These are phyloP conservation scores for Cyanistes caeruleus DNA, from an alignment of 2,113 vertebrate species.

Conservation along the genomic window DNA sequence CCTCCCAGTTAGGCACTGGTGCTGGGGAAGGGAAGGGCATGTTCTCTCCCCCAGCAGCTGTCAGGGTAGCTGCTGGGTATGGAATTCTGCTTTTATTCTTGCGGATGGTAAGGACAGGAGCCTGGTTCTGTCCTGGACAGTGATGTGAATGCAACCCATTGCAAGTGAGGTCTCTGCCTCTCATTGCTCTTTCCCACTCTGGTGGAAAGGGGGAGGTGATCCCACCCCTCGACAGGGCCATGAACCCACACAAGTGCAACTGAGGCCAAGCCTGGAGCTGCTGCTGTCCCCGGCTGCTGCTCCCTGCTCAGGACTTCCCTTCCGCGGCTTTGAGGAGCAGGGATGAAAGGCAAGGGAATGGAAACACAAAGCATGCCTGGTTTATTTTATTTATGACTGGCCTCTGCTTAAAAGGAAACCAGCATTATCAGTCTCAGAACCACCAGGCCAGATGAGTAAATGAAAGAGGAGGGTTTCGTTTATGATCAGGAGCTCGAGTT, in stretches of 20 bases:
- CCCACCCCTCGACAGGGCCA: rapidly evolving
- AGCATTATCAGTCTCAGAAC: conserved; percentile 30
- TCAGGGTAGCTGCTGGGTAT: not conserved
- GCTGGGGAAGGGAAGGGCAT: not conserved
- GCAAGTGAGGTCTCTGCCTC: not conserved
- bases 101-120: not conserved
- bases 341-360: conserved; percentile 43
- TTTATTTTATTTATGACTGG: conserved; percentile 64
- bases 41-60: rapidly evolving
- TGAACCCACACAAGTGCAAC: not conserved
- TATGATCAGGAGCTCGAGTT: not conserved
- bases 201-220: not conserved
- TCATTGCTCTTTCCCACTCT: rapidly evolving
- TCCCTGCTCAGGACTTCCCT: not conserved
- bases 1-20: not conserved
- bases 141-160: rapidly evolving
- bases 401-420: conserved; percentile 46
- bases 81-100: not conserved
- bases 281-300: not conserved
- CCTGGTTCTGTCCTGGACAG: rapidly evolving
- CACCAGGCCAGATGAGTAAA: not conserved
- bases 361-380: conserved; percentile 35
- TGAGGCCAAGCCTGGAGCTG: not conserved
- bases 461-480: conserved; percentile 20
- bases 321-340: not conserved